Percentiles rank a stretch among this genome's conserved stretches.
Conservation (phyloP, 2,113 vertebrate species). For the Sinocyclocheilus anophthalmus region DNA sequence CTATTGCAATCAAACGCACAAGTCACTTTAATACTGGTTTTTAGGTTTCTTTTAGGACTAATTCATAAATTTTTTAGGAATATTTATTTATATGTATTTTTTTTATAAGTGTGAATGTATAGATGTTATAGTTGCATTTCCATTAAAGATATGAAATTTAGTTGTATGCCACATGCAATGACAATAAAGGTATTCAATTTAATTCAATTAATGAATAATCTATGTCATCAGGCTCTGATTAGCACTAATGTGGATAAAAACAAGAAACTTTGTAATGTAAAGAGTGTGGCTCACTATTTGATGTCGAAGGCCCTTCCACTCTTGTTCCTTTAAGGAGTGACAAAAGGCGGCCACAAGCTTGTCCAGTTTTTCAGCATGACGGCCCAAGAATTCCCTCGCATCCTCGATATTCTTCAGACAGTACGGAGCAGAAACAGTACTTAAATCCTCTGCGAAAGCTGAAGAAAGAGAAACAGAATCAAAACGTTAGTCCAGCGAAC, state of each 20-base stretch:
- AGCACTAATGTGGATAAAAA: neutral
- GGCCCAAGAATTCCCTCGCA: constrained; percentile 88
- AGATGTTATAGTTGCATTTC: too few species aligned
- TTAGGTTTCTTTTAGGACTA: too few species aligned
- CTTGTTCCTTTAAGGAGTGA: constrained; percentile 84
- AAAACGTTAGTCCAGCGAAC: neutral
- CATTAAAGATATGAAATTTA: too few species aligned
- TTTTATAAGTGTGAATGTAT: too few species aligned
- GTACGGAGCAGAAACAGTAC: constrained; percentile 70
- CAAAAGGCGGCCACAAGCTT: constrained; percentile 83
- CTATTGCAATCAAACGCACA: too few species aligned
- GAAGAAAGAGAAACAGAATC: constrained; percentile 41
- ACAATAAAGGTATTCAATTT: too few species aligned
- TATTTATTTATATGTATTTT: too few species aligned
- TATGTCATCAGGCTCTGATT: neutral
- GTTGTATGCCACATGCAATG: too few species aligned
- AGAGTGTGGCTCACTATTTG: constrained; percentile 83
- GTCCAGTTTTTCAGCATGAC: constrained; percentile 87
- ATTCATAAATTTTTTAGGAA: too few species aligned
- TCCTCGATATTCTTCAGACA: constrained; percentile 88
- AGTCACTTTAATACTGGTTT: too few species aligned
- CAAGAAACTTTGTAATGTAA: neutral
- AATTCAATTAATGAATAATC: neutral
- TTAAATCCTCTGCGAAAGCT: constrained; percentile 69
- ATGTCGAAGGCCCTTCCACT: constrained; percentile 89